Evolutionary conservation across 2,113 vertebrate species (phyloP).

Genomic region (Tachysurus fulvidraco): DNA sequence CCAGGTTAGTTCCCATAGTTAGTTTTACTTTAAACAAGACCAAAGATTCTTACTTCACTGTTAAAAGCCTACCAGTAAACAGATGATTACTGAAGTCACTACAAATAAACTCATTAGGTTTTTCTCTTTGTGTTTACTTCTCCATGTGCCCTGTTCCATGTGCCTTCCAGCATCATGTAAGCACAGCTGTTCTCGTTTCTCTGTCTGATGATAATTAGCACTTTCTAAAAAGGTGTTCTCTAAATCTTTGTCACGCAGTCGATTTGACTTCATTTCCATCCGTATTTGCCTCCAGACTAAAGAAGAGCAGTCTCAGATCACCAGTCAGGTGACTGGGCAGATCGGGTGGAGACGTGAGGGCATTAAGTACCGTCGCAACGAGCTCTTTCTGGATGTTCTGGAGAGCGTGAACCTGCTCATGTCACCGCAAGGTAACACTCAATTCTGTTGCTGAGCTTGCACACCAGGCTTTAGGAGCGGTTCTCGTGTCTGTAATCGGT

Average conservation of each 20-base stretch:
- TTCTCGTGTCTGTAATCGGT: not conserved
- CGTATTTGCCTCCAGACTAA: slow-evolving; percentile 83
- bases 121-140: not conserved
- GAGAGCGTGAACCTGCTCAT: slow-evolving; percentile 98
- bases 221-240: not conserved
- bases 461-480: not conserved
- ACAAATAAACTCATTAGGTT: not conserved
- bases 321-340: slow-evolving; percentile 99
- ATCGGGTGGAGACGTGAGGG: slow-evolving; percentile 98
- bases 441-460: not conserved
- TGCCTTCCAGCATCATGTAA: slow-evolving; percentile 61
- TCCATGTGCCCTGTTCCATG: not conserved
- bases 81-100: too few species aligned
- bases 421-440: slow-evolving; percentile 88
- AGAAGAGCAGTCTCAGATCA: slow-evolving; percentile 99
- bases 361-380: slow-evolving; percentile 98
- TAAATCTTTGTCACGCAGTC: not conserved
- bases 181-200: slow-evolving; percentile 49
- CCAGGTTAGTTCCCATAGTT: slow-evolving; percentile 76
- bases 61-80: too few species aligned
- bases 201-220: slow-evolving; percentile 31
- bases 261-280: slow-evolving; percentile 56
- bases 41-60: not conserved
- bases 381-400: slow-evolving; percentile 96
- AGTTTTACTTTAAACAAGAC: not conserved